A percentile compares a stretch with the other conserved stretches of the same genome.
These are phyloP conservation scores for Nezara viridula DNA, from an alignment of 2,888 invertebrate genomes.

Conservation along the genomic window DNA sequence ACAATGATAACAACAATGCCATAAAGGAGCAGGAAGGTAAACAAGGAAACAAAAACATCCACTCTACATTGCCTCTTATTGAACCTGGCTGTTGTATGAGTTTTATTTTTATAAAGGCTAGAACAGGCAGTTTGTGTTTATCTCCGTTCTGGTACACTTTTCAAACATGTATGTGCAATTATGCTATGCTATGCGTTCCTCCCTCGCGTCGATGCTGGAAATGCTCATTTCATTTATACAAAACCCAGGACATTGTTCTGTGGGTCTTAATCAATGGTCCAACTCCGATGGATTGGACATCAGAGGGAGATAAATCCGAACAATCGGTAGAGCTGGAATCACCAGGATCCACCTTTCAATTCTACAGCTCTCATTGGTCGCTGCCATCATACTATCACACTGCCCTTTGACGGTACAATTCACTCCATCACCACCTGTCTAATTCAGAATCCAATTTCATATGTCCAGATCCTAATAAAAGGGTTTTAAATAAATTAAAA, in stretches of 20 bases:
- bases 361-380: not conserved
- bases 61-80: not conserved
- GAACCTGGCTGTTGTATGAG: not conserved
- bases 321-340: not conserved
- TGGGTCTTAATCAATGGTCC: not conserved
- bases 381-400: not conserved
- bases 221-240: not conserved
- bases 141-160: too few species aligned
- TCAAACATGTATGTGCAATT: too few species aligned
- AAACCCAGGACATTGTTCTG: not conserved
- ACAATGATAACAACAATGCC: not conserved
- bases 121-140: not conserved
- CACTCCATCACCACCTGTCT: not conserved
- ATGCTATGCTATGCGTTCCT: too few species aligned
- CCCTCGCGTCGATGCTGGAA: too few species aligned
- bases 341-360: not conserved
- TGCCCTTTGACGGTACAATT: not conserved
- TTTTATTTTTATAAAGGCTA: not conserved
- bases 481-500: not conserved
- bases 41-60: not conserved
- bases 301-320: not conserved
- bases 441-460: not conserved
- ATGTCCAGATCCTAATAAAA: not conserved
- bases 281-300: not conserved
- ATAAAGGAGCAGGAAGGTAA: not conserved